Percentiles rank a stretch among this genome's conserved stretches.
These are phyloP conservation scores for Pteropus alecto DNA, from an alignment of 2,113 vertebrate genomes.

Conservation along the genomic window DNA sequence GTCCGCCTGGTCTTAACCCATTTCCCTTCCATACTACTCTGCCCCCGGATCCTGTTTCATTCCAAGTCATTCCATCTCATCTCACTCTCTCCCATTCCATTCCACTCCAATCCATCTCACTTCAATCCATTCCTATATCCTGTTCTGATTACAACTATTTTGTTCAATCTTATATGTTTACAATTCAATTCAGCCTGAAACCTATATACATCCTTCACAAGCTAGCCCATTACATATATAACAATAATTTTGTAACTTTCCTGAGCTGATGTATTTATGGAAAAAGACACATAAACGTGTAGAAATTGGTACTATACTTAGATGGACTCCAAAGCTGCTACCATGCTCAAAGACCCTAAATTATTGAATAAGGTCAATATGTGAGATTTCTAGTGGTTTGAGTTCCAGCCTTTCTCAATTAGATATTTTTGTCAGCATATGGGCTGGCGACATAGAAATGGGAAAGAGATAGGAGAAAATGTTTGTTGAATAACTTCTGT, in stretches of 20 bases:
- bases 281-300: not conserved
- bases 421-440: not conserved
- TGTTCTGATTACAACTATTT: not conserved
- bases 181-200: not conserved
- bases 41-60: not conserved
- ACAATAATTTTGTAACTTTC: not conserved
- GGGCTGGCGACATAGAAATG: not conserved
- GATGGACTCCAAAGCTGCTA: not conserved
- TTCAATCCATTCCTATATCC: not conserved
- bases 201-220: not conserved
- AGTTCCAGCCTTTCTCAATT: not conserved
- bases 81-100: not conserved
- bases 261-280: not conserved
- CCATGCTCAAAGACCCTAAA: not conserved
- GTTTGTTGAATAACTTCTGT: not conserved
- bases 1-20: not conserved
- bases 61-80: not conserved
- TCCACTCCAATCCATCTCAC: not conserved
- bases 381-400: not conserved
- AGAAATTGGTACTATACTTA: not conserved
- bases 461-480: not conserved
- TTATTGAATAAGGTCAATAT: not conserved
- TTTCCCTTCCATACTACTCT: not conserved
- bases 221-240: not conserved
- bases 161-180: not conserved